These are phyloP conservation scores for Odocoileus virginianus DNA, from an alignment of 2,113 vertebrate genomes.

Conservation along the genomic window DNA sequence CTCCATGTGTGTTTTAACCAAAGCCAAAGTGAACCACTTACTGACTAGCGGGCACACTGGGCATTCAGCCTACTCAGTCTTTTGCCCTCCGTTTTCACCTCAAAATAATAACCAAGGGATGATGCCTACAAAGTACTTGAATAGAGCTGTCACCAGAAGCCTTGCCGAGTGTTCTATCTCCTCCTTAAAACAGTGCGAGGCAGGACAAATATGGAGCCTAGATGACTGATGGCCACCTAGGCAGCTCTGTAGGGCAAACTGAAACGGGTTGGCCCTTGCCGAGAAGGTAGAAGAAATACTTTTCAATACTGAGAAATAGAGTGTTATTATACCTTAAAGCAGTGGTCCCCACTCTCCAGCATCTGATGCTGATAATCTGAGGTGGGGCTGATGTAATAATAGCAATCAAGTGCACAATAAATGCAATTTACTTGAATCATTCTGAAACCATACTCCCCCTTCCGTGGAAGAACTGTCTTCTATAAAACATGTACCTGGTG, in stretches of 20 bases:
- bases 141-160: not conserved
- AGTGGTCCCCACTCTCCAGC: too few relatives aligned
- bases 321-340: not conserved
- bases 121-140: not conserved
- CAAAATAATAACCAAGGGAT: not conserved
- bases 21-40: not conserved
- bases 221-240: not conserved
- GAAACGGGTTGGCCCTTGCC: not conserved
- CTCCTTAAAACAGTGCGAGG: not conserved
- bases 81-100: not conserved
- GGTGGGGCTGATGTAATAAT: too few relatives aligned
- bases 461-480: too few relatives aligned
- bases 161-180: not conserved
- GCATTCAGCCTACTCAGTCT: not conserved
- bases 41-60: not conserved
- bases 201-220: too few relatives aligned
- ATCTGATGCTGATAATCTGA: too few relatives aligned
- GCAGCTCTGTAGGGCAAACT: not conserved
- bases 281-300: not conserved
- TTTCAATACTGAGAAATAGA: not conserved
- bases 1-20: not conserved
- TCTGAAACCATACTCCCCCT: too few relatives aligned
- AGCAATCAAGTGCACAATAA: too few relatives aligned
- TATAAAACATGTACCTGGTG: too few relatives aligned
- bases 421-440: too few relatives aligned